phyloP scores from a whole-genome alignment of 2,113 vertebrate species.

The Clarias macrocephalus region DNA sequence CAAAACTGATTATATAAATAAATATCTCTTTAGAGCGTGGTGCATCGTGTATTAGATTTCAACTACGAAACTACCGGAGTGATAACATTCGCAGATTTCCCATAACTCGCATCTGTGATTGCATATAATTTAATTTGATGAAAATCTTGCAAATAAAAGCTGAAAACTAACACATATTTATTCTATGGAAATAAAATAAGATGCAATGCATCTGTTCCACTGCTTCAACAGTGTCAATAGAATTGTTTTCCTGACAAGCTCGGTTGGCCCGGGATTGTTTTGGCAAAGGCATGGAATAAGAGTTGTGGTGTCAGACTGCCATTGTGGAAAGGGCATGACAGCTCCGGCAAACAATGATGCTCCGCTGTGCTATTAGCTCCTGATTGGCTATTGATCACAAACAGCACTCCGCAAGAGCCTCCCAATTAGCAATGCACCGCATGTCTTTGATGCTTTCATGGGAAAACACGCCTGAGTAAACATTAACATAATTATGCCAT shows the following conservation, averaged over 20 bases:
- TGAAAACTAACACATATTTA: not conserved
- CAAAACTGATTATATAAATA: constrained; percentile 9
- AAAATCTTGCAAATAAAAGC: not conserved
- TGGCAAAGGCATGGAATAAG: not conserved
- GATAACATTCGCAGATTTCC: constrained; percentile 6
- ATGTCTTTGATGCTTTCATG: constrained; percentile 11
- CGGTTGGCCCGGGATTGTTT: not conserved
- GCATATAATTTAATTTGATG: constrained; percentile 11
- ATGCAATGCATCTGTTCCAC: not conserved
- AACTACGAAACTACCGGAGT: not conserved
- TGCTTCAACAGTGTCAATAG: not conserved
- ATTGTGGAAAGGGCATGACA: not conserved
- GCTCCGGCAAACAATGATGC: constrained; percentile 34
- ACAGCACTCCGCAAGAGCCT: constrained; percentile 32
- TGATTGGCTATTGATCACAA: constrained; percentile 59
- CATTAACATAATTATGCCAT: constrained; percentile 39
- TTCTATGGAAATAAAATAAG: not conserved
- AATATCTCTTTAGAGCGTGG: not conserved
- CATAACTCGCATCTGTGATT: not conserved
- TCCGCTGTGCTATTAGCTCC: constrained; percentile 49
- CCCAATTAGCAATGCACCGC: constrained; percentile 52
- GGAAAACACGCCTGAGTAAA: constrained; percentile 24
- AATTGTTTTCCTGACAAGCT: not conserved
- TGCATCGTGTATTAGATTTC: not conserved
- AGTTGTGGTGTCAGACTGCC: constrained; percentile 14